Evolutionary conservation across 2,888 invertebrate species (phyloP).

Genomic region (Tiliacea citrago): DNA sequence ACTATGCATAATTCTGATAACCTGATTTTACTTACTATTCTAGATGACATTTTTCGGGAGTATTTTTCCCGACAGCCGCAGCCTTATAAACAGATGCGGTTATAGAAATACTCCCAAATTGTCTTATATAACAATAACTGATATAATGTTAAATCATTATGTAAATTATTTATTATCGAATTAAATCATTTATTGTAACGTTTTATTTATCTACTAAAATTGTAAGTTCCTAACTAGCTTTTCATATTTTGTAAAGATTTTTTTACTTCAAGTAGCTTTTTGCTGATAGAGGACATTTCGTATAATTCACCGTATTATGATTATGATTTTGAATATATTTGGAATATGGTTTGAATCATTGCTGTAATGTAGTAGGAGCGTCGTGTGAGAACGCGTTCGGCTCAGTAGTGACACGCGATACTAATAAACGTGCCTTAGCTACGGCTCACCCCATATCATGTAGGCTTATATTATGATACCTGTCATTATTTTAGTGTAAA

Average conservation of each 20-base stretch:
- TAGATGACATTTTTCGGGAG: conserved; percentile 82
- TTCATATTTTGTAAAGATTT: conserved; percentile 83
- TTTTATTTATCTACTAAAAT: conserved; percentile 88
- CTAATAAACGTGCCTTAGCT: conserved; percentile 89
- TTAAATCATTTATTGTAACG: conserved; percentile 80
- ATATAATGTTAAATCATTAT: conserved; percentile 84
- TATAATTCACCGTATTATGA: conserved; percentile 78
- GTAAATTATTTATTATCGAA: conserved; percentile 89
- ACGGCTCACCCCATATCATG: conserved; percentile 88
- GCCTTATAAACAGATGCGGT: conserved; percentile 67
- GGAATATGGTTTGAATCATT: conserved; percentile 75
- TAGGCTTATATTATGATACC: conserved; percentile 86
- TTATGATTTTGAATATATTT: conserved; percentile 77
- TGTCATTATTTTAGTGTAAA: conserved; percentile 89
- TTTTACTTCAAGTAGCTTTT: conserved; percentile 76
- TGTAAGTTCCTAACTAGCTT: conserved; percentile 90
- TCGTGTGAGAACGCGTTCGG: conserved; percentile 37
- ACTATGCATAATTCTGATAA: conserved; percentile 86
- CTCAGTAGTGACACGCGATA: conserved; percentile 74
- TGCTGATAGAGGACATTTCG: conserved; percentile 77
- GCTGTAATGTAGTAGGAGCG: conserved; percentile 59
- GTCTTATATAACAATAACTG: conserved; percentile 78
- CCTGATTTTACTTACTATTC: conserved; percentile 79
- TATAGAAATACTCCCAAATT: conserved; percentile 85
- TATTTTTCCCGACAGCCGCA: conserved; percentile 79